Evolutionary conservation across 2,888 invertebrate genomes (phyloP).

Genomic region (Euzetes globulus): DNA sequence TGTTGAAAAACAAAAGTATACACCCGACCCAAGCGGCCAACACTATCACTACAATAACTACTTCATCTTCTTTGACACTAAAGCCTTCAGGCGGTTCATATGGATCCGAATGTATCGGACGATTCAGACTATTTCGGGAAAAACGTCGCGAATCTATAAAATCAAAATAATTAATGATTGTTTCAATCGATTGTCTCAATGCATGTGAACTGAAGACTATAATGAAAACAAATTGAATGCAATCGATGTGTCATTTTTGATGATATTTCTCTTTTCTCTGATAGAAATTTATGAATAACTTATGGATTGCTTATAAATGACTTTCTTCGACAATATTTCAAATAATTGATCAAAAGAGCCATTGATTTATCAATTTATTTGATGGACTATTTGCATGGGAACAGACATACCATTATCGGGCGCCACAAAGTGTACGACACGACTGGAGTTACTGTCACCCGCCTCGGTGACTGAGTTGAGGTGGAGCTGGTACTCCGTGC

Average conservation of each 20-base stretch:
- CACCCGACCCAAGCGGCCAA: constrained; percentile 80
- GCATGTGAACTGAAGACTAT: neutral
- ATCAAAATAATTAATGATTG: neutral
- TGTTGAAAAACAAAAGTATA: constrained; percentile 81
- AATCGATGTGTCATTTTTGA: too few relatives aligned
- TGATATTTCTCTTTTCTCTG: too few relatives aligned
- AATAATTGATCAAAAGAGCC: neutral
- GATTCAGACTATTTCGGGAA: constrained; percentile 30
- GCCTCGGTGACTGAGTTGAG: constrained; percentile 70
- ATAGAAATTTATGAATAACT: neutral
- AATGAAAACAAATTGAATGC: neutral
- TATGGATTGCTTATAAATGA: neutral
- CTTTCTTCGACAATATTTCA: too few relatives aligned
- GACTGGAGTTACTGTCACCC: constrained; percentile 35
- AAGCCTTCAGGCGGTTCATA: constrained; percentile 30
- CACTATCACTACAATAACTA: constrained; percentile 73
- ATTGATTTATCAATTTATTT: neutral
- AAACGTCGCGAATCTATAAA: constrained; percentile 34
- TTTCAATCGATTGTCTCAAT: neutral
- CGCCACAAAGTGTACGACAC: constrained; percentile 35
- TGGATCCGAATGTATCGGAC: constrained; percentile 34
- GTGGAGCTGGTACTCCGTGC: constrained; percentile 78
- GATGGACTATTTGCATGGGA: neutral
- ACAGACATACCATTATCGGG: constrained; percentile 34
- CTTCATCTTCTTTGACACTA: constrained; percentile 69